Conservation (phyloP, 2,113 vertebrate genomes). For the Aramus guarauna region DNA sequence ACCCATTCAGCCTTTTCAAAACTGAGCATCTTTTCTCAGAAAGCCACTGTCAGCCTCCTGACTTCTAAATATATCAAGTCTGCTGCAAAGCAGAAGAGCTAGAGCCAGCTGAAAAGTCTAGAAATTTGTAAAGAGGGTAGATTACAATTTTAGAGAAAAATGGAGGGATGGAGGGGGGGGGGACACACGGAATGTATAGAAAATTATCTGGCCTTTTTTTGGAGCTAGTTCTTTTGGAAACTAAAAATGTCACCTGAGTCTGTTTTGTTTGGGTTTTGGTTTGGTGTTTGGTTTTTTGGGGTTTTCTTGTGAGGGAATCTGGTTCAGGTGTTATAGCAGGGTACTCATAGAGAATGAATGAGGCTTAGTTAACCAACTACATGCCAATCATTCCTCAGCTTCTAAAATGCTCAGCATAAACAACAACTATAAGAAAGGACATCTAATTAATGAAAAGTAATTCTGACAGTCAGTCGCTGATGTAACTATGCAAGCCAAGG, state of each 20-base stretch:
- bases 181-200: background rate
- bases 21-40: background rate
- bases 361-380: background rate
- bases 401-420: background rate
- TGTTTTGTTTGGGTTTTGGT: background rate
- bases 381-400: background rate
- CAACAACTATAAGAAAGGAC: background rate
- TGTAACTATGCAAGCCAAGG: background rate
- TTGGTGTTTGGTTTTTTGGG: too few species aligned
- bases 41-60: background rate
- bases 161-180: too few species aligned
- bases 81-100: background rate
- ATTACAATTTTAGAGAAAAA: background rate
- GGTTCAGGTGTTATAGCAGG: background rate
- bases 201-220: background rate
- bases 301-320: background rate
- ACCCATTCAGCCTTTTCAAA: background rate
- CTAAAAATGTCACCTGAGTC: background rate
- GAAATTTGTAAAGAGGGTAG: background rate
- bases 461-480: background rate
- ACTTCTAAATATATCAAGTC: background rate
- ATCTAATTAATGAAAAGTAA: background rate
- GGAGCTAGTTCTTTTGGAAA: background rate
- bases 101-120: background rate
- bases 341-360: background rate